Evolutionary conservation across 1,140 invertebrate species (phyloP).

Genomic region (Penaeus indicus): DNA sequence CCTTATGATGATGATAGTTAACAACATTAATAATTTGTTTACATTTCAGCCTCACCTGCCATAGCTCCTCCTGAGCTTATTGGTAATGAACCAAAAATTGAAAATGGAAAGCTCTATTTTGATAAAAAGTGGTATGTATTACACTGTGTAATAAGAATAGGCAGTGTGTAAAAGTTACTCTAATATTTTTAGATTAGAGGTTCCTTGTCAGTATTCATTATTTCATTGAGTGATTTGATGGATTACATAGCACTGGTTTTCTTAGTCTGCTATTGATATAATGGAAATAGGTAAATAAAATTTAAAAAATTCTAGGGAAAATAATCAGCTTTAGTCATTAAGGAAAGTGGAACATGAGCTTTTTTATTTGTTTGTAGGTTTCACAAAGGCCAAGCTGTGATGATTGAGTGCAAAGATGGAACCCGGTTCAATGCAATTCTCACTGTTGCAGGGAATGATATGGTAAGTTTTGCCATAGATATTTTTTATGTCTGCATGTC

Average conservation of each 20-base stretch:
- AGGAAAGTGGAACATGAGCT: conserved; percentile 39
- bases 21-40: neutral
- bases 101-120: conserved; percentile 94
- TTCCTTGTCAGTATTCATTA: too few species aligned
- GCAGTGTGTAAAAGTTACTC: too few species aligned
- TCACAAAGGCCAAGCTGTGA: conserved; percentile 92
- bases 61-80: conserved; percentile 66
- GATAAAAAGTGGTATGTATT: conserved; percentile 86
- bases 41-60: conserved; percentile 59
- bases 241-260: too few species aligned
- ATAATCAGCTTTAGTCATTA: neutral
- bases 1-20: too few species aligned
- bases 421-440: conserved; percentile 88
- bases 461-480: conserved; percentile 75
- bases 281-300: too few species aligned
- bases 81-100: conserved; percentile 83
- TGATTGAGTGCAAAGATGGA: conserved; percentile 88
- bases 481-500: conserved; percentile 62
- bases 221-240: too few species aligned
- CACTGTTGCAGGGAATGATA: conserved; percentile 88
- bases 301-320: too few species aligned
- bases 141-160: conserved; percentile 18
- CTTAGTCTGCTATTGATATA: too few species aligned
- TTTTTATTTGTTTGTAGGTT: conserved; percentile 75
- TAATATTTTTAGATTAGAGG: conserved; percentile 1